phyloP scores from a whole-genome alignment of 1,140 invertebrate species.

The Maniola jurtina region DNA sequence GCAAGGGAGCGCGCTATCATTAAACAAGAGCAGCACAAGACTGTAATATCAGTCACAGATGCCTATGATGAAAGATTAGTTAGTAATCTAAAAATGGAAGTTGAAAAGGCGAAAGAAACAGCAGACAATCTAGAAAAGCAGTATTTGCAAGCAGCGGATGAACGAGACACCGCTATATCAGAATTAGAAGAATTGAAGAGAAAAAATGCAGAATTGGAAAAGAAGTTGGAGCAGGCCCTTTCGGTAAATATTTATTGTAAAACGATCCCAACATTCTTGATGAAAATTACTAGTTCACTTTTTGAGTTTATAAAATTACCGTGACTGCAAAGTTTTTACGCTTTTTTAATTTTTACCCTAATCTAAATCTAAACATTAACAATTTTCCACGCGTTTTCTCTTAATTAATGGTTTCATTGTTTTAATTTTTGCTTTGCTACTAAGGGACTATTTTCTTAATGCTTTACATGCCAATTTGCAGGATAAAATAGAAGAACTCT shows the following conservation, averaged over 20 bases:
- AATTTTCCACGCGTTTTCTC: no score
- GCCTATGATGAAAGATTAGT: slow-evolving; percentile 81
- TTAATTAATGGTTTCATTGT: no score
- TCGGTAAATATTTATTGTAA: slow-evolving; percentile 66
- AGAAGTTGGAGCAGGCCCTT: slow-evolving; percentile 81
- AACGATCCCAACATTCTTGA: slow-evolving; percentile 5
- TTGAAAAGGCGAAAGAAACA: slow-evolving; percentile 85
- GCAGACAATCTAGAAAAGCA: slow-evolving; percentile 90
- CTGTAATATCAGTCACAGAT: slow-evolving; percentile 77
- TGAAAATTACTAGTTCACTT: no score
- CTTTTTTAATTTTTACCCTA: no score
- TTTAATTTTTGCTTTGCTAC: slow-evolving; percentile 13
- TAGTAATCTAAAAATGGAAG: slow-evolving; percentile 85
- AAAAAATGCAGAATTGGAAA: slow-evolving; percentile 87
- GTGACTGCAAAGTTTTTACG: no score
- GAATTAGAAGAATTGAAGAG: slow-evolving; percentile 89
- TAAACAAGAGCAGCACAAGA: slow-evolving; percentile 81
- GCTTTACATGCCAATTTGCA: slow-evolving; percentile 59
- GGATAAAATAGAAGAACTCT: slow-evolving; percentile 59
- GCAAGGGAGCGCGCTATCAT: slow-evolving; percentile 82
- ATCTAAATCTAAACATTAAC: no score
- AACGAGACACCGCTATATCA: slow-evolving; percentile 86
- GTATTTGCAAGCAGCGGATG: slow-evolving; percentile 85
- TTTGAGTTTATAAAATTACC: no score
- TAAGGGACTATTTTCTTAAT: slow-evolving; percentile 25